Conservation (phyloP, 2,113 vertebrate genomes). For the Stigmatopora argus region DNA sequence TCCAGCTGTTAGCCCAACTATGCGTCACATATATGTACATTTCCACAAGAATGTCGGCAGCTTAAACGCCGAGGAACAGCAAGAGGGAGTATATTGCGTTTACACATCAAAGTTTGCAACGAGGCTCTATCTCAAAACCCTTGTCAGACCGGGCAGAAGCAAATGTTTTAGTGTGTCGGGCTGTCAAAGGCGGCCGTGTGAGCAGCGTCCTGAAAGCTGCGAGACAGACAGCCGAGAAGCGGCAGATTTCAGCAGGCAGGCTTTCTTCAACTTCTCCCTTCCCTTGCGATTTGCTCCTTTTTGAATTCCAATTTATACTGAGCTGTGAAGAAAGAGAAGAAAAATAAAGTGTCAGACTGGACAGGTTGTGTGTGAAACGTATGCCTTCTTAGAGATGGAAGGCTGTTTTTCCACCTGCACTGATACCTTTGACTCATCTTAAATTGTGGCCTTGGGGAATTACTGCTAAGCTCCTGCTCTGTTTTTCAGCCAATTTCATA, state of each 20-base stretch:
- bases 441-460: constrained; percentile 24
- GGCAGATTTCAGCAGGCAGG: constrained; percentile 48
- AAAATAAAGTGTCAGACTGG: constrained; percentile 20
- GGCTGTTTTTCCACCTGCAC: constrained; percentile 23
- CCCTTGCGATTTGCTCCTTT: constrained; percentile 52
- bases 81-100: constrained; percentile 46
- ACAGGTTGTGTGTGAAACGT: constrained; percentile 40
- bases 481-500: constrained; percentile 10
- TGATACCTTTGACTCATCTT: constrained; percentile 31
- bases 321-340: constrained; percentile 42
- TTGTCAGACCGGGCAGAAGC: constrained; percentile 44
- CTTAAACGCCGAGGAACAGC: constrained; percentile 36
- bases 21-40: constrained; percentile 38
- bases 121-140: constrained; percentile 44
- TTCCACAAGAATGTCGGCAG: constrained; percentile 28
- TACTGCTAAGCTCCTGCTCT: constrained; percentile 5
- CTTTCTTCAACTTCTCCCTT: constrained; percentile 49
- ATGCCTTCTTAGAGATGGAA: constrained; percentile 34
- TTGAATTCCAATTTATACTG: constrained; percentile 60
- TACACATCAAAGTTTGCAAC: constrained; percentile 56
- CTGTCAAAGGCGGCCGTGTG: constrained; percentile 58
- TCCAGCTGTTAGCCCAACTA: constrained; percentile 41
- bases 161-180: constrained; percentile 47
- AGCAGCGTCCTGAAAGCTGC: constrained; percentile 49
- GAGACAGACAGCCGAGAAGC: constrained; percentile 56